Evolutionary conservation across 2,113 vertebrate species (phyloP).

Genomic region (Speoplatyrhinus poulsoni): DNA sequence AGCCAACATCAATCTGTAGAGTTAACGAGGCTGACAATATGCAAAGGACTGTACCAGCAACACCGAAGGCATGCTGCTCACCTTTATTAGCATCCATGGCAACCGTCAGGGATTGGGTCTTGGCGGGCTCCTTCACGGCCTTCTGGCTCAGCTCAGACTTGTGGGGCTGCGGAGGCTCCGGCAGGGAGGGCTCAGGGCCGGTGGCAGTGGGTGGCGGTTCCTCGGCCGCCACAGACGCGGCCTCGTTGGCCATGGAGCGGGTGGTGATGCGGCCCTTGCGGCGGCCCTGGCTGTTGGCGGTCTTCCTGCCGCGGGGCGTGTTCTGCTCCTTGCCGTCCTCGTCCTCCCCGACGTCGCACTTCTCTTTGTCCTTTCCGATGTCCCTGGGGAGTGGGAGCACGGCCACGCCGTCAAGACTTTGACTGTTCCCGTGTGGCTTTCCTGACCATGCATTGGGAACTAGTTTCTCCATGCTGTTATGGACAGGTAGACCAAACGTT

Average conservation of each 20-base stretch:
- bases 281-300: slow-evolving; percentile 95
- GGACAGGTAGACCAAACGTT: too few relatives aligned
- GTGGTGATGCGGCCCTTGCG: slow-evolving; percentile 96
- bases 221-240: slow-evolving; percentile 86
- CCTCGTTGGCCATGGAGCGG: slow-evolving; percentile 97
- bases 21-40: too few relatives aligned
- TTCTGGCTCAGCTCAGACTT: slow-evolving; percentile 73
- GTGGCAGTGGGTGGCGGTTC: slow-evolving; percentile 79
- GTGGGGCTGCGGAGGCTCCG: slow-evolving; percentile 67
- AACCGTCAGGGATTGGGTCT: slow-evolving; percentile 60
- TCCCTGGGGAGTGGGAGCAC: slow-evolving; percentile 78
- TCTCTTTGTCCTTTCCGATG: slow-evolving; percentile 95
- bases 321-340: slow-evolving; percentile 92
- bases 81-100: slow-evolving; percentile 72
- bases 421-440: too few relatives aligned
- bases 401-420: slow-evolving; percentile 28
- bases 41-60: too few relatives aligned
- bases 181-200: slow-evolving; percentile 79
- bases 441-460: too few relatives aligned
- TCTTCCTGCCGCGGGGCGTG: slow-evolving; percentile 91
- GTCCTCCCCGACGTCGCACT: slow-evolving; percentile 90
- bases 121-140: slow-evolving; percentile 70
- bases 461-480: too few relatives aligned
- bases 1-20: too few relatives aligned
- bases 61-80: slow-evolving; percentile 29